Percentiles rank a stretch among this genome's conserved stretches.
These are phyloP conservation scores for Notothenia coriiceps DNA, from an alignment of 2,113 vertebrate species.

Conservation along the genomic window DNA sequence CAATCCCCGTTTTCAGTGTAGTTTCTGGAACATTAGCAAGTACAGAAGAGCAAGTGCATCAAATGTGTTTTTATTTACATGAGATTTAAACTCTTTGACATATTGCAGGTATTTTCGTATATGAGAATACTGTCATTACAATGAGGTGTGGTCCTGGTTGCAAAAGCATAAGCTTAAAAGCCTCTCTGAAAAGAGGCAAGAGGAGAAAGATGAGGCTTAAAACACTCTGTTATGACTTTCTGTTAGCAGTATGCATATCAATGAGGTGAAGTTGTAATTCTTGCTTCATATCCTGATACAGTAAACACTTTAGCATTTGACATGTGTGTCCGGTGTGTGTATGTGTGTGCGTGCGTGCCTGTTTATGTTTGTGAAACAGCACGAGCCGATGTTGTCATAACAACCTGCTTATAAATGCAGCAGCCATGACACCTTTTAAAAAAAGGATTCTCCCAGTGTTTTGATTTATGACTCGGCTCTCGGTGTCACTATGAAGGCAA, in stretches of 20 bases:
- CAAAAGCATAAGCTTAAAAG: not conserved
- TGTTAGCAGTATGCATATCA: slow-evolving; percentile 18
- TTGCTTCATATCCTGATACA: slow-evolving; percentile 13
- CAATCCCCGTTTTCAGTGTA: too few relatives aligned
- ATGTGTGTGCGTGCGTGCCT: not conserved
- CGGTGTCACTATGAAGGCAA: slow-evolving; percentile 77
- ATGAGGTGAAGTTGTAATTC: slow-evolving; percentile 23
- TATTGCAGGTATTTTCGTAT: not conserved
- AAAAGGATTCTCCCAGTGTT: slow-evolving; percentile 56
- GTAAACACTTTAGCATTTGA: slow-evolving; percentile 15
- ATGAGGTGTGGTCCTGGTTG: slow-evolving; percentile 4
- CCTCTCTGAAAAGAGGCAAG: not conserved
- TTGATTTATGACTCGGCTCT: slow-evolving; percentile 79
- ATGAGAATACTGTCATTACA: not conserved
- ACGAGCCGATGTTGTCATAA: slow-evolving; percentile 59
- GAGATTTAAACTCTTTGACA: not conserved
- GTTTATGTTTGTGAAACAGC: slow-evolving; percentile 29
- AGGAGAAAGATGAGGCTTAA: not conserved
- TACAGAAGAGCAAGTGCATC: not conserved
- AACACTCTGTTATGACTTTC: slow-evolving; percentile 16
- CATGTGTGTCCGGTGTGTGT: slow-evolving; percentile 9
- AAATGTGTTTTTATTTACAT: slow-evolving; percentile 18
- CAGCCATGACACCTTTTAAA: slow-evolving; percentile 62
- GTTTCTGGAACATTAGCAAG: not conserved
- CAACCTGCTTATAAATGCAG: slow-evolving; percentile 68